Evolutionary conservation across 2,113 vertebrate genomes (phyloP), one percentile per base, ranked within the genome.

Genomic region (Columbina picui): DNA sequence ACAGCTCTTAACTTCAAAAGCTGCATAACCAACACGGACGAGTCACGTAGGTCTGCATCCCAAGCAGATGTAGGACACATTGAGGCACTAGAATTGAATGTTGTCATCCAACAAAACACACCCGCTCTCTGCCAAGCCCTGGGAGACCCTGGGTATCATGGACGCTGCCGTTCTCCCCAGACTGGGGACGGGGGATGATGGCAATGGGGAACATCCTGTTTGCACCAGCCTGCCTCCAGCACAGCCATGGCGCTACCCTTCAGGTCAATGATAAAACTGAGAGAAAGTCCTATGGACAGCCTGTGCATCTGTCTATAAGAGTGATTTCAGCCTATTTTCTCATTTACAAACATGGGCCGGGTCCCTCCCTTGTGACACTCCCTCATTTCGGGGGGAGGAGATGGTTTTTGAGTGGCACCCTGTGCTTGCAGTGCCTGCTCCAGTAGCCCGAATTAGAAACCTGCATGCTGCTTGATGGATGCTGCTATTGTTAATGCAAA

Each of bases 401-500:
- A 14, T 5, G 56, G 6, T 22, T 70, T 59, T 60, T 1, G n/a
- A 60, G 73, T 53, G 14, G 7, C 3, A 2, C 39, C 6, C 2
- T 8, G 50, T 4, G 8, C 65, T 65, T 38, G 64, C 79, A 63
- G 61, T 0, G 27, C 45, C 91, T 14, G 69, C 2, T 17, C 50
- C 57, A 9, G 93, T 56, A 87, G 95, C 92, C 57, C 3, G 36
- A 67, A 41, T 57, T 43, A 84, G 86, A 60, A 87, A 81, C 83
- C 88, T 78, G 88, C 53, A 8, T 6, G 8, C 69, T 60, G 67
- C 53, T 77, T 86, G 92, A 86, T 87, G 77, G 94, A 68, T 90
- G 87, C 85, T 82, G 81, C 96, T 71, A 76, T 91, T 89, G 88
- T 90, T 61, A 91, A 69, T 3, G 50, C 80, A 79, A 81, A 79